Conservation (phyloP, 2,797 vertebrate species). For the Myotis pilosus region DNA sequence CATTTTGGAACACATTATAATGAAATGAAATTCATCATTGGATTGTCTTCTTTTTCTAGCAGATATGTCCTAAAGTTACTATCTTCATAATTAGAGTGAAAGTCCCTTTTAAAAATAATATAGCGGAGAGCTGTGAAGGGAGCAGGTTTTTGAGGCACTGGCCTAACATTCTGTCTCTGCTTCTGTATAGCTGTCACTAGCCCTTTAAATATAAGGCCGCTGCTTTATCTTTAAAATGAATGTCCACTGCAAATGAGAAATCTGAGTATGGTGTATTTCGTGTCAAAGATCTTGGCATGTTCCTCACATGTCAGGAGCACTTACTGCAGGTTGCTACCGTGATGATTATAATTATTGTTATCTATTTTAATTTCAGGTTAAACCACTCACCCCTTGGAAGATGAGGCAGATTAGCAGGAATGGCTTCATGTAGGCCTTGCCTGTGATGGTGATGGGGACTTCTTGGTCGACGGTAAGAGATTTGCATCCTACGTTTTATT, state of each 20-base stretch:
- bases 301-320: neutral
- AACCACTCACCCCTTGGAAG: neutral
- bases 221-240: neutral
- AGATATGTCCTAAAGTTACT: neutral
- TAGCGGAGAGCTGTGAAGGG: neutral
- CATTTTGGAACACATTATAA: neutral
- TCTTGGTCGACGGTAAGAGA: neutral
- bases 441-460: no score
- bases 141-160: neutral
- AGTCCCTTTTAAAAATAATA: neutral
- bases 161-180: neutral
- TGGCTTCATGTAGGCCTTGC: neutral
- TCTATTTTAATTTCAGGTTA: constrained; percentile 25
- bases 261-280: neutral
- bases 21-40: neutral
- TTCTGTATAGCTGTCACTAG: neutral
- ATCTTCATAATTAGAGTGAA: neutral
- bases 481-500: neutral
- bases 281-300: neutral
- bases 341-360: neutral
- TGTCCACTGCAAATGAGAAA: neutral
- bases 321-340: neutral
- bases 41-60: neutral
- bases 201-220: neutral
- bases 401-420: neutral